These are phyloP conservation scores for Cotesia chilonis DNA, from an alignment of 1,140 invertebrate species.

Conservation along the genomic window DNA sequence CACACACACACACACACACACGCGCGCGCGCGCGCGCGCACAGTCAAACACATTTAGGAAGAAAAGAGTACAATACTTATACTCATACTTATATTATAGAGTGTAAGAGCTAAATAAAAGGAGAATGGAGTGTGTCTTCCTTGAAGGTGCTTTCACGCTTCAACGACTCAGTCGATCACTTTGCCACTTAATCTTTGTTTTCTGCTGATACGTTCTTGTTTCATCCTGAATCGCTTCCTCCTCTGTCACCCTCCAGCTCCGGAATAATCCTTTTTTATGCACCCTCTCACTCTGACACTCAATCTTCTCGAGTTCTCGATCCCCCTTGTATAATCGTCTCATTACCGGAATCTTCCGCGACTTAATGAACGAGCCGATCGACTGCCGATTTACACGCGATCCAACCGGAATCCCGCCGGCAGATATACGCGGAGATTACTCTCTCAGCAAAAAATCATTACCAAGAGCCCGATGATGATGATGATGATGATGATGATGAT, in stretches of 20 bases:
- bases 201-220: no score
- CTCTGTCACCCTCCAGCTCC: no score
- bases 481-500: no score
- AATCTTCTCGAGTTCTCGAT: not conserved
- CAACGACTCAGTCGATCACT: not conserved
- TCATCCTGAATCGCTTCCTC: no score
- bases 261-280: not conserved
- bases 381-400: slow-evolving; percentile 18
- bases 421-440: no score
- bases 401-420: not conserved
- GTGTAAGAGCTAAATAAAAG: not conserved
- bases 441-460: no score
- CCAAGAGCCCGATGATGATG: no score
- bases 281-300: not conserved
- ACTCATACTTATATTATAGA: not conserved
- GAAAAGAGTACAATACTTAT: not conserved
- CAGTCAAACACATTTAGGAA: no score
- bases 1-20: not conserved
- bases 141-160: not conserved
- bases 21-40: rapidly evolving
- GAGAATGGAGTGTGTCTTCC: not conserved
- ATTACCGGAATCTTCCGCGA: slow-evolving; percentile 12
- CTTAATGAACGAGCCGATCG: slow-evolving; percentile 22
- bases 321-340: slow-evolving; percentile 4
- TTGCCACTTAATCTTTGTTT: no score